A percentile compares a stretch with the other conserved stretches of the same genome.
Evolutionary conservation across 2,888 invertebrate genomes (phyloP).

Genomic region (Nomada hirtipes): DNA sequence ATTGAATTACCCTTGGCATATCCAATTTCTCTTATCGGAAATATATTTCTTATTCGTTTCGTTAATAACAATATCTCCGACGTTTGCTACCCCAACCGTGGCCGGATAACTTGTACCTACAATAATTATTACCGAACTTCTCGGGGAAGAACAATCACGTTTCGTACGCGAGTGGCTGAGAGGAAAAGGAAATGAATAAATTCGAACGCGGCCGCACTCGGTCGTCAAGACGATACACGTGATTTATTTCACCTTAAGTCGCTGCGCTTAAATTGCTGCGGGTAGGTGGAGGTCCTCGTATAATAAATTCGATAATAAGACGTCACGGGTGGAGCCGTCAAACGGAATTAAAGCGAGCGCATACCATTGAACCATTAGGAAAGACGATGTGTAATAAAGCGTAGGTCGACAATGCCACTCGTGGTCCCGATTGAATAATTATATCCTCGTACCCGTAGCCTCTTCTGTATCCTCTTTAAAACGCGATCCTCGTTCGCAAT

Average conservation of each 20-base stretch:
- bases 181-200: slow-evolving; percentile 47
- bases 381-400: slow-evolving; percentile 71
- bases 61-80: too few species aligned
- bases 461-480: slow-evolving; percentile 46
- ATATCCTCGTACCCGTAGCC: slow-evolving; percentile 47
- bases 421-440: slow-evolving; percentile 77
- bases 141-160: background rate
- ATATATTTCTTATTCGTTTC: too few species aligned
- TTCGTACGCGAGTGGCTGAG: background rate
- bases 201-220: slow-evolving; percentile 55
- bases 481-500: background rate
- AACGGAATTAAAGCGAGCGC: slow-evolving; percentile 70
- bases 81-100: background rate
- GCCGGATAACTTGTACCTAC: background rate
- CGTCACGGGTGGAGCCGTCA: slow-evolving; percentile 63
- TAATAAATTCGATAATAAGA: slow-evolving; percentile 71
- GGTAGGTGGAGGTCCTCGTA: slow-evolving; percentile 57
- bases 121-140: background rate
- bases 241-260: slow-evolving; percentile 63
- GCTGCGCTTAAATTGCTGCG: slow-evolving; percentile 42
- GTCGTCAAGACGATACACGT: slow-evolving; percentile 45
- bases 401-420: slow-evolving; percentile 74
- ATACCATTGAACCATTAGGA: slow-evolving; percentile 59
- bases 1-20: too few species aligned
- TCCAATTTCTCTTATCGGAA: too few species aligned